Conservation (phyloP, 2,797 vertebrate genomes). For the Myioborus miniatus region DNA sequence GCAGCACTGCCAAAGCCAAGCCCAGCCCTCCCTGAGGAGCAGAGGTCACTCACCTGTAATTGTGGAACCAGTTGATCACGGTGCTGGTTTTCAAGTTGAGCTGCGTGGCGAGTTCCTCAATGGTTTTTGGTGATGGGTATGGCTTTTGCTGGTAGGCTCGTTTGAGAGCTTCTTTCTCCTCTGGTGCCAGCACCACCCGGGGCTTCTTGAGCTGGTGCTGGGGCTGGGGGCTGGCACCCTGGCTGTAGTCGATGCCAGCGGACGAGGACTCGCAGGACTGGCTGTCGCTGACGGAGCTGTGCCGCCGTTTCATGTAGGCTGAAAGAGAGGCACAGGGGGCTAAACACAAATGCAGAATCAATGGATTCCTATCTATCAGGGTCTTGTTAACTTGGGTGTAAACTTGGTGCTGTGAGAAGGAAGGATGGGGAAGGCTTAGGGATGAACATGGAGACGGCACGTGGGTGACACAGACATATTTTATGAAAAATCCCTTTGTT, state of each 20-base stretch:
- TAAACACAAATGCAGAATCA: background rate
- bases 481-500: no score
- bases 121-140: conserved; percentile 99
- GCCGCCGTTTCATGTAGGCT: conserved; percentile 96
- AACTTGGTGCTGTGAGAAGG: background rate
- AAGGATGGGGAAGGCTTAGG: background rate
- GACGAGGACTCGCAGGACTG: conserved; percentile 85
- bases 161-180: conserved; percentile 94
- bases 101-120: conserved; percentile 98
- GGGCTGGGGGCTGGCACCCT: conserved; percentile 87
- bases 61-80: conserved; percentile 99
- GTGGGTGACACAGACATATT: background rate
- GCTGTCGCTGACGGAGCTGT: conserved; percentile 92
- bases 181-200: conserved; percentile 92
- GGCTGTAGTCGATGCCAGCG: conserved; percentile 85
- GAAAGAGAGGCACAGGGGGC: background rate
- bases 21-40: background rate
- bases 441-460: rapidly evolving
- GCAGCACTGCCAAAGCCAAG: background rate
- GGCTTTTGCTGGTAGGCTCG: conserved; percentile 99
- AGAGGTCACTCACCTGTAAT: conserved; percentile 86
- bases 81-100: conserved; percentile 99
- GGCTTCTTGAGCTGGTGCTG: conserved; percentile 96
- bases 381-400: background rate
- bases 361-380: background rate